Evolutionary conservation across 2,113 vertebrate species (phyloP).

Genomic region (Oncorhynchus gorbuscha): DNA sequence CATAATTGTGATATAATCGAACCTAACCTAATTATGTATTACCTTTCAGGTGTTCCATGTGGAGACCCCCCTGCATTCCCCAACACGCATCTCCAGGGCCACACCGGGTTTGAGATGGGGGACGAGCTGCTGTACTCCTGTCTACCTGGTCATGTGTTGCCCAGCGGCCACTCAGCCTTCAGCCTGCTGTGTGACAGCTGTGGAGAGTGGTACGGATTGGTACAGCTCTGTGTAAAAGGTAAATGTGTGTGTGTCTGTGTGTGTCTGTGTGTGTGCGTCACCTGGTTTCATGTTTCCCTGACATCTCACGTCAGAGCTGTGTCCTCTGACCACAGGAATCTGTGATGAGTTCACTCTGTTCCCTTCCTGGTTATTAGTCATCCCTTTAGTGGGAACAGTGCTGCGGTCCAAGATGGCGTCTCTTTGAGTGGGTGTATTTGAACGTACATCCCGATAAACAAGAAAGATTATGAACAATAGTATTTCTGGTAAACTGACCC

Average conservation of each 20-base stretch:
- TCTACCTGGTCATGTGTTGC: conserved; percentile 75
- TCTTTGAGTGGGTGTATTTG: no score
- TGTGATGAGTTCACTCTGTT: conserved; percentile 15
- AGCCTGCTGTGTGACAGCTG: conserved; percentile 91
- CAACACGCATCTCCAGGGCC: conserved; percentile 81
- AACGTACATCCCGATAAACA: no score
- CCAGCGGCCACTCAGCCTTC: conserved; percentile 78
- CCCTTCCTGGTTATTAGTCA: background rate
- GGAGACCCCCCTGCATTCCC: conserved; percentile 90
- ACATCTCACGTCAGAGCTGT: conserved; percentile 27
- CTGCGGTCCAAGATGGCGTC: no score
- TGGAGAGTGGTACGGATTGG: conserved; percentile 91
- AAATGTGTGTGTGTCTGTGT: conserved; percentile 30
- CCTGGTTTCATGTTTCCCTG: background rate
- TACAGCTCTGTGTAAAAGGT: conserved; percentile 91
- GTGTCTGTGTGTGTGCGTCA: background rate
- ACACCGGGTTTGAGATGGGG: conserved; percentile 85
- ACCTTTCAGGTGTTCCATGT: conserved; percentile 80
- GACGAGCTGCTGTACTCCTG: conserved; percentile 90
- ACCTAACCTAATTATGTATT: no score
- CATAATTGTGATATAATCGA: no score
- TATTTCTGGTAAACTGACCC: no score
- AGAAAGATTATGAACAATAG: no score
- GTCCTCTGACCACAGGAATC: conserved; percentile 35
- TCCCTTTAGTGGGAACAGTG: no score